Evolutionary conservation across 1,140 invertebrate genomes (phyloP).

Genomic region (Leptopilina clavipes): DNA sequence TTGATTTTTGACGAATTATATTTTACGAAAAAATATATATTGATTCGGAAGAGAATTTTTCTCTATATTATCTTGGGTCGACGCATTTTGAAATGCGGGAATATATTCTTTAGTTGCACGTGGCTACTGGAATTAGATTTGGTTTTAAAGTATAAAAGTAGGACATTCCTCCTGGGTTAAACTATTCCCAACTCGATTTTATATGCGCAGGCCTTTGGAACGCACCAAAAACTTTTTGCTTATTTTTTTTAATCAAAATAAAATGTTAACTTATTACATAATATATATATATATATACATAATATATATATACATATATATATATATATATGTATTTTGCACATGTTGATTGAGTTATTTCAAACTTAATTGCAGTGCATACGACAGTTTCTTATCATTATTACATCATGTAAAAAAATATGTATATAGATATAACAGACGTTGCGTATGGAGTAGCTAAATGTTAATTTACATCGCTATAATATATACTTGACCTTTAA

Average conservation of each 20-base stretch:
- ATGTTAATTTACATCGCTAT: neutral
- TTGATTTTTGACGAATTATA: too few relatives aligned
- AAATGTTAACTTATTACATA: too few relatives aligned
- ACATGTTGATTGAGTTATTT: too few relatives aligned
- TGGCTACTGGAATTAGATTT: constrained; percentile 26
- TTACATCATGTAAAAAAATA: too few relatives aligned
- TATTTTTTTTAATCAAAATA: too few relatives aligned
- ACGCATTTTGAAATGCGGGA: constrained; percentile 23
- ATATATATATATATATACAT: too few relatives aligned
- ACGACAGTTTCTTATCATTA: too few relatives aligned
- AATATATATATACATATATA: too few relatives aligned
- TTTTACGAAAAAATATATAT: neutral
- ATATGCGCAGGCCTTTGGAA: neutral
- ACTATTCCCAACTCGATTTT: constrained; percentile 17
- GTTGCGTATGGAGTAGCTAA: too few relatives aligned
- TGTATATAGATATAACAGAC: too few relatives aligned
- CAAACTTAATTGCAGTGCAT: too few relatives aligned
- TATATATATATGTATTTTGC: too few relatives aligned
- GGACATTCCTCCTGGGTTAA: constrained; percentile 18
- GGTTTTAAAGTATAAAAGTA: constrained; percentile 11
- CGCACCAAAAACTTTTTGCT: neutral
- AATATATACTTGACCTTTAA: neutral
- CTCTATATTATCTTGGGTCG: constrained; percentile 13
- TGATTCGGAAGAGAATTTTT: neutral
- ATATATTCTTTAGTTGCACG: constrained; percentile 24